phyloP scores from a whole-genome alignment of 1,140 invertebrate genomes.

The Ceratina japonica region DNA sequence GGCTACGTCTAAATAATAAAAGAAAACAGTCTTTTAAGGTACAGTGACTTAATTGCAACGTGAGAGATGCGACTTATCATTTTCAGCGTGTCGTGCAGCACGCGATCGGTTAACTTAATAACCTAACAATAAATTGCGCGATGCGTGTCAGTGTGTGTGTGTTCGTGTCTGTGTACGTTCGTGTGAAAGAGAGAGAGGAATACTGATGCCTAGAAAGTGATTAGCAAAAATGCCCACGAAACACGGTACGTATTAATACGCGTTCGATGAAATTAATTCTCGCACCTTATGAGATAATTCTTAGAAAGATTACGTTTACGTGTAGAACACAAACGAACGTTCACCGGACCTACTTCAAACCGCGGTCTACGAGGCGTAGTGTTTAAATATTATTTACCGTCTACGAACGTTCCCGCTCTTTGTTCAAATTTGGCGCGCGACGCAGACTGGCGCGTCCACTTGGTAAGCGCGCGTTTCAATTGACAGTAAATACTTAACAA shows the following conservation, averaged over 20 bases:
- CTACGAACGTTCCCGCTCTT: neutral
- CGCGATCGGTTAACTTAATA: conserved; percentile 40
- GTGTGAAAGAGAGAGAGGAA: conserved; percentile 22
- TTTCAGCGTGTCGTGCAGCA: neutral
- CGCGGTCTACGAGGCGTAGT: conserved; percentile 1
- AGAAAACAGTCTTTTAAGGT: conserved; percentile 62
- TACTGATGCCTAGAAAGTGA: conserved; percentile 57
- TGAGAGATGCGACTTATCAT: conserved; percentile 10
- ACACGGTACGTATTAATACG: neutral
- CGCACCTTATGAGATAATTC: neutral
- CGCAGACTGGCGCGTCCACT: neutral
- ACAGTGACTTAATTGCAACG: conserved; percentile 36
- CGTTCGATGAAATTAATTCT: neutral
- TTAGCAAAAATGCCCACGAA: conserved; percentile 32
- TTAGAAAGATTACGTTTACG: conserved; percentile 22
- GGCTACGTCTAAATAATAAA: conserved; percentile 50
- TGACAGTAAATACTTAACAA: conserved; percentile 55
- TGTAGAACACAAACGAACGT: conserved; percentile 24
- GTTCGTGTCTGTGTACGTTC: too few relatives aligned
- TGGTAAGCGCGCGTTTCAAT: conserved; percentile 41
- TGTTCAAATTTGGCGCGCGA: conserved; percentile 8
- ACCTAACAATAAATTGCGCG: conserved; percentile 30
- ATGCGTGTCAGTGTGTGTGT: too few relatives aligned
- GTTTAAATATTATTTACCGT: neutral
- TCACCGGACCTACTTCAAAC: conserved; percentile 19